These are phyloP conservation scores for Heliconius sara DNA, from an alignment of 2,888 invertebrate species.

Conservation along the genomic window DNA sequence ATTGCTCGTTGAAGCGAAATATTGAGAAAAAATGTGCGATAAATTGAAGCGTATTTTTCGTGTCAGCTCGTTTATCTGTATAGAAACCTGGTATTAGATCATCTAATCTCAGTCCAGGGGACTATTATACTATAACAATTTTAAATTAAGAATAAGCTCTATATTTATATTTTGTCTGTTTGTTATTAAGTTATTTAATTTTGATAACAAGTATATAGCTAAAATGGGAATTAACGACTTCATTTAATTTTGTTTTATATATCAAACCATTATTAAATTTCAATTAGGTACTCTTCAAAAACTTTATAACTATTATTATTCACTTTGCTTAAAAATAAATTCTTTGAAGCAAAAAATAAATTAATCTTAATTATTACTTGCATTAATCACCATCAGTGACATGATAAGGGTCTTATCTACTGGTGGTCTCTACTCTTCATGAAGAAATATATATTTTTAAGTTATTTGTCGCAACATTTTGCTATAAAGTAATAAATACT, in stretches of 20 bases:
- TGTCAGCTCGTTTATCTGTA: conserved; percentile 16
- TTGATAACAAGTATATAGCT: background rate
- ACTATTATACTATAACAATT: background rate
- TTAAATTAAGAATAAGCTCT: background rate
- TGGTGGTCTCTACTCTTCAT: background rate
- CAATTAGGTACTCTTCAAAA: background rate
- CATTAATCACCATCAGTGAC: background rate
- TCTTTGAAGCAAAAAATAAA: background rate
- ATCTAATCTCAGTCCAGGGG: background rate
- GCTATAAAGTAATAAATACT: background rate
- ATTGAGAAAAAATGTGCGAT: conserved; percentile 8
- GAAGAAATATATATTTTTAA: background rate
- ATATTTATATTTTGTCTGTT: background rate
- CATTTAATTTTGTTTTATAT: too few species aligned
- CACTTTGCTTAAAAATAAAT: background rate
- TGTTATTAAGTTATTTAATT: background rate
- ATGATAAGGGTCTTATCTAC: background rate
- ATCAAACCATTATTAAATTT: background rate
- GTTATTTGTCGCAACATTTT: background rate
- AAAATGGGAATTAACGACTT: too few species aligned
- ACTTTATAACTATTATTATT: background rate
- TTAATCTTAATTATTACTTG: background rate
- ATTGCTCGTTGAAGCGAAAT: conserved; percentile 22
- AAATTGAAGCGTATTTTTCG: conserved; percentile 25
- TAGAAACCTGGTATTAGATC: conserved; percentile 17